Percentiles rank a stretch among this genome's conserved stretches.
These are phyloP conservation scores for Leptinotarsa juncta DNA, from an alignment of 2,888 invertebrate species.

Conservation along the genomic window DNA sequence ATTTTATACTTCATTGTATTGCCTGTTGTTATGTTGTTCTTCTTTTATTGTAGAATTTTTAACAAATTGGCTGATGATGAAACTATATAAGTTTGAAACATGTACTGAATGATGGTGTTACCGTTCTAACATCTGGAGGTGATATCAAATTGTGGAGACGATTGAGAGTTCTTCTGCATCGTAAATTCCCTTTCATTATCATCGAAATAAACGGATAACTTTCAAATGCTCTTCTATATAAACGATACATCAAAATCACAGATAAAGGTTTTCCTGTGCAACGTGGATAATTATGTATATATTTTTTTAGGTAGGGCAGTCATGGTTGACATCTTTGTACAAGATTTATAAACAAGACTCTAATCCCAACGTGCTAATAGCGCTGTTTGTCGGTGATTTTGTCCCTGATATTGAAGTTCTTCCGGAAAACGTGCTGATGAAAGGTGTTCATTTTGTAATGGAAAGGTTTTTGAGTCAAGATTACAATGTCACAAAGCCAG, in stretches of 20 bases:
- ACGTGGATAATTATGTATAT: neutral
- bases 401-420: conserved; percentile 74
- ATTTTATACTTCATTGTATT: too few species aligned
- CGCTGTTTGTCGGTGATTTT: conserved; percentile 75
- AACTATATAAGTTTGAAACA: too few species aligned
- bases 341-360: neutral
- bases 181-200: too few species aligned
- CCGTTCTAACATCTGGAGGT: too few species aligned
- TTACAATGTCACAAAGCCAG: conserved; percentile 67
- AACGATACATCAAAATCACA: neutral
- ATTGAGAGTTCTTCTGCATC: too few species aligned
- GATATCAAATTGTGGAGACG: too few species aligned
- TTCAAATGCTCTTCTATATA: neutral
- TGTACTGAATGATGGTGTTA: too few species aligned
- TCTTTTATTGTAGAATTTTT: too few species aligned
- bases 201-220: too few species aligned
- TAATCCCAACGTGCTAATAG: conserved; percentile 70
- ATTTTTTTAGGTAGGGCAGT: conserved; percentile 2
- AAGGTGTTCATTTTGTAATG: conserved; percentile 68
- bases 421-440: conserved; percentile 67
- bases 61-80: too few species aligned
- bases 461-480: conserved; percentile 68
- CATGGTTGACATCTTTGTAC: neutral
- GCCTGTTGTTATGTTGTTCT: too few species aligned
- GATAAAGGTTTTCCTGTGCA: neutral